phyloP scores from a whole-genome alignment of 2,113 vertebrate genomes.

The Hylia prasina region DNA sequence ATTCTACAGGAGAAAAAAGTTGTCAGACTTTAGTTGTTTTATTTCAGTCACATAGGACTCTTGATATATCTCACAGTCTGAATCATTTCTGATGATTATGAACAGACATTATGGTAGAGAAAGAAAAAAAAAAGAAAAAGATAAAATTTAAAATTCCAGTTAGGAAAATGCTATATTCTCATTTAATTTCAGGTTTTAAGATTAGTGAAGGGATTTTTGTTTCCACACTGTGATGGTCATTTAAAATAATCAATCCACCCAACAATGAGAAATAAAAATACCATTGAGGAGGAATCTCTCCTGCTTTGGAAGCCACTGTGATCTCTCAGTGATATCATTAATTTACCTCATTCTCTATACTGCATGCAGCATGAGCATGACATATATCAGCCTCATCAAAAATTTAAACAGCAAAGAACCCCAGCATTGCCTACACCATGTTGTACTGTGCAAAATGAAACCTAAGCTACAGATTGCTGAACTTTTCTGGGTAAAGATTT shows the following conservation, averaged over 20 bases:
- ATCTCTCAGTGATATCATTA: neutral
- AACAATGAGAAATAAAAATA: neutral
- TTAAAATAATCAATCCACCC: neutral
- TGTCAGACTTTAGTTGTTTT: neutral
- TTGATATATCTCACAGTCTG: neutral
- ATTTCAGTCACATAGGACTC: neutral
- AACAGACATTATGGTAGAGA: accelerated
- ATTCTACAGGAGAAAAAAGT: neutral
- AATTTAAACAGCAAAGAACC: neutral
- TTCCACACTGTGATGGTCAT: neutral
- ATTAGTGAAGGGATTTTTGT: neutral
- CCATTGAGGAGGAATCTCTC: neutral
- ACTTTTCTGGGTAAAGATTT: neutral
- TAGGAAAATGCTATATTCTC: neutral
- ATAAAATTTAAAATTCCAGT: neutral
- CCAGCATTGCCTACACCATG: neutral
- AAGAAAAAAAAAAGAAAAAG: no score
- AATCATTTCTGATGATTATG: neutral
- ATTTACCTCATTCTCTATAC: neutral
- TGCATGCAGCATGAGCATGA: neutral
- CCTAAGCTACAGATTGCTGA: neutral
- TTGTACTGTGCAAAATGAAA: neutral
- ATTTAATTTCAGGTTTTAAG: neutral
- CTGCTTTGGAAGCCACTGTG: neutral
- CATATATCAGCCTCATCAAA: neutral